Base-by-base conservation (phyloP, 2,888 invertebrate genomes). In the Apoderus coryli region DNA sequence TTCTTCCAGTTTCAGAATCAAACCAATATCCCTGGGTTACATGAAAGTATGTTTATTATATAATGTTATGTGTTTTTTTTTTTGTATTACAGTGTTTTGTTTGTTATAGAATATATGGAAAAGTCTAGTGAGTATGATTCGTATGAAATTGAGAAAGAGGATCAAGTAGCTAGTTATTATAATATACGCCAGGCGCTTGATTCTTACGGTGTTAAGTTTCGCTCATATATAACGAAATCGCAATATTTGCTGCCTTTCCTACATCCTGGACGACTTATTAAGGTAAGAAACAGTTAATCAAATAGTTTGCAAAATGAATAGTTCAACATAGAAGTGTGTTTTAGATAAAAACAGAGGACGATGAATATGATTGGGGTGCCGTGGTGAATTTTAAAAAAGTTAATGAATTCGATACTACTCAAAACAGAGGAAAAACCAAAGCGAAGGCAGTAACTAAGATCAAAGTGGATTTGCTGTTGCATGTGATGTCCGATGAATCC, bases 1-100 rank as follows among this genome's bases (percentile, higher is more conserved):
- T 99, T 99, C 63, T 93, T 79, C 60, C 98, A 99, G 60, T 99
- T 98, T 53, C 99, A 99, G 63, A 98, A 96, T 62, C 95, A 93
- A 60, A 76, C 92, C 0, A 72, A 80, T 10, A 88, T 99, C 48
- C 98, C 98, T 1, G 76, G 76, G 24, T 67, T 95, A 9, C 76
- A 81, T 49, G 76, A 88, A 40, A 75, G 89, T 86, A 61, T 66
- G 72, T 64, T 41, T 25, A 14, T 27, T 6, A 7, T n/a, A n/a
- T n/a, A n/a, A n/a, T n/a, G n/a, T n/a, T n/a, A n/a, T n/a, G n/a
- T n/a, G n/a, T n/a, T n/a, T n/a, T n/a, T n/a, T n/a, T n/a, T n/a
- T n/a, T n/a, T n/a, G n/a, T n/a, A n/a, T n/a, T n/a, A n/a, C n/a
- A n/a, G n/a, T n/a, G n/a, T n/a, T n/a, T n/a, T 19, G 6, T 19